Percentiles rank a stretch among this genome's conserved stretches.
These are phyloP conservation scores for Eremophila alpestris DNA, from an alignment of 2,797 vertebrate genomes.

Conservation along the genomic window DNA sequence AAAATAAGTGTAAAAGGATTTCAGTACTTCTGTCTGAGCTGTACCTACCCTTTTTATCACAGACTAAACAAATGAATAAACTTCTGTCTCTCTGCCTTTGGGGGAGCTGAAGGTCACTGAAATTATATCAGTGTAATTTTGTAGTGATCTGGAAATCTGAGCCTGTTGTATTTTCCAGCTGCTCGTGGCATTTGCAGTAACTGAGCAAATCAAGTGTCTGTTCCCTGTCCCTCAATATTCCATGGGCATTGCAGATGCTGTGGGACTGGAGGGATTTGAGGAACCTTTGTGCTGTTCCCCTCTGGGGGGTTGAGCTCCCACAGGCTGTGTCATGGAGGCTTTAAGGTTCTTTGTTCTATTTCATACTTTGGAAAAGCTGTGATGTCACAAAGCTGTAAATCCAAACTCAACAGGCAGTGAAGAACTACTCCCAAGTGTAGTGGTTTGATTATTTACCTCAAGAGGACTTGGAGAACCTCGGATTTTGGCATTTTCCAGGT, in stretches of 20 bases:
- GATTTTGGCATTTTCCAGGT: background rate
- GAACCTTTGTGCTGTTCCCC: background rate
- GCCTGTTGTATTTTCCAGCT: background rate
- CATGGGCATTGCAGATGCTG: background rate
- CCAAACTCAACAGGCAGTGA: background rate
- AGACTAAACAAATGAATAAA: background rate
- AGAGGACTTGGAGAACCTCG: background rate
- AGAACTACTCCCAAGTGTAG: background rate
- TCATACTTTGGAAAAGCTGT: background rate
- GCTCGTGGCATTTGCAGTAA: background rate
- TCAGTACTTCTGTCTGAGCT: background rate
- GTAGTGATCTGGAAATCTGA: background rate
- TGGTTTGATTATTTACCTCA: background rate
- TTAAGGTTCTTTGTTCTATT: background rate
- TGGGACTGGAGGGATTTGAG: background rate
- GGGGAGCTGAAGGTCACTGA: background rate
- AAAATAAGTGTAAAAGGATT: background rate
- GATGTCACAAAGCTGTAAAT: background rate
- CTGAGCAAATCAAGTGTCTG: background rate
- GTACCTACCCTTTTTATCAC: background rate
- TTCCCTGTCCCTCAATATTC: too few relatives aligned
- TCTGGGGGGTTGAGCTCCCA: background rate
- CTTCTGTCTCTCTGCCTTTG: background rate
- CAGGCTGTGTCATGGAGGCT: fast-evolving
- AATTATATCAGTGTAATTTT: background rate